Evolutionary conservation across 2,113 vertebrate genomes (phyloP).

Genomic region (Oostethus manadensis): DNA sequence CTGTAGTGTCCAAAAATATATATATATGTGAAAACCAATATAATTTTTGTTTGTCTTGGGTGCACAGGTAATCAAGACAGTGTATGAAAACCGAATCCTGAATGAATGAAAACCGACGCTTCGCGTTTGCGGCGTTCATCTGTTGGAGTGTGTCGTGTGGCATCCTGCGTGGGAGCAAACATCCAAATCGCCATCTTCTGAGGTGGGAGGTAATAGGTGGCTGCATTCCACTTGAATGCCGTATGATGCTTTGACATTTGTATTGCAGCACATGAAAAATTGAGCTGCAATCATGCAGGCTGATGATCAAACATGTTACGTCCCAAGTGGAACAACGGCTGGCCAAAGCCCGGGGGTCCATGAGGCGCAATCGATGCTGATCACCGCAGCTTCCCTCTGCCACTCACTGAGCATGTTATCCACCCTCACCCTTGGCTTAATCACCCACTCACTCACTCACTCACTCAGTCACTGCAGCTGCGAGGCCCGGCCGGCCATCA

Average conservation of each 20-base stretch:
- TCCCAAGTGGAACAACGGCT: constrained; percentile 41
- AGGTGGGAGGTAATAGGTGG: not conserved
- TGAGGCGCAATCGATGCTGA: constrained; percentile 61
- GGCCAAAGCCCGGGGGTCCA: constrained; percentile 43
- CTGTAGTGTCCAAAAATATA: too few relatives aligned
- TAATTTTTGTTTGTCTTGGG: too few relatives aligned
- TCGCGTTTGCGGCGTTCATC: too few relatives aligned
- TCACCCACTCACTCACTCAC: constrained; percentile 55
- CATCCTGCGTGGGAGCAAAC: too few relatives aligned
- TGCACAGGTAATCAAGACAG: too few relatives aligned
- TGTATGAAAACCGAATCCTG: too few relatives aligned
- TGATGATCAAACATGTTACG: constrained; percentile 56
- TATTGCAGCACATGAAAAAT: constrained; percentile 43
- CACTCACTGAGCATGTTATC: constrained; percentile 64
- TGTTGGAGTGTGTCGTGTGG: too few relatives aligned
- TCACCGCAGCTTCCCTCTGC: constrained; percentile 67
- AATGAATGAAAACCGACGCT: too few relatives aligned
- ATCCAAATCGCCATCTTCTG: not conserved
- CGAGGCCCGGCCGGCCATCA: constrained; percentile 17
- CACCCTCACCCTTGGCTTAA: constrained; percentile 52
- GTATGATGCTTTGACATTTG: constrained; percentile 28
- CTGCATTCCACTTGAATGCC: constrained; percentile 24
- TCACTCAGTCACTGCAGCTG: constrained; percentile 47
- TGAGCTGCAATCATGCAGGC: constrained; percentile 51
- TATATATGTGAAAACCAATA: too few relatives aligned